Conservation (phyloP, 2,797 vertebrate species). For the Cyprinodon diabolis region DNA sequence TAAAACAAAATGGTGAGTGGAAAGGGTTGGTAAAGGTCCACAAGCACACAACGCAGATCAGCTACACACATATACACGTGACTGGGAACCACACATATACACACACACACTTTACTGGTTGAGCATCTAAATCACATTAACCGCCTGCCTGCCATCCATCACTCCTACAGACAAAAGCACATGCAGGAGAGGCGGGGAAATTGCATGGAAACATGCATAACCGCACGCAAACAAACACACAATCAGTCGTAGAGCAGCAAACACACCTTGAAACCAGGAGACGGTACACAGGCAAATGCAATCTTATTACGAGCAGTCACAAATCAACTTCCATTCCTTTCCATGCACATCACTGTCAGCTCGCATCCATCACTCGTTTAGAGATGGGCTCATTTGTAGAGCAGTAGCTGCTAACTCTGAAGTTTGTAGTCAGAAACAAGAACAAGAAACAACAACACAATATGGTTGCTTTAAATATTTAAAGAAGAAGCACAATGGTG, state of each 20-base stretch:
- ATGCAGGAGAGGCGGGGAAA: constrained; percentile 67
- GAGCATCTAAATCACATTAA: constrained; percentile 84
- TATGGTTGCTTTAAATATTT: constrained; percentile 71
- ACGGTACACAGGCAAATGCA: constrained; percentile 27
- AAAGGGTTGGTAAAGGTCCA: constrained; percentile 40
- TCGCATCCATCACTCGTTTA: constrained; percentile 30
- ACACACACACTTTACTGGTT: constrained; percentile 58
- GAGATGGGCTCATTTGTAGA: constrained; percentile 22
- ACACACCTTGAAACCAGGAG: constrained; percentile 59
- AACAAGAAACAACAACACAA: constrained; percentile 18
- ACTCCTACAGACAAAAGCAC: constrained; percentile 80
- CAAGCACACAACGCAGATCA: constrained; percentile 61
- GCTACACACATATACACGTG: constrained; percentile 51
- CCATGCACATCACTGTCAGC: constrained; percentile 56
- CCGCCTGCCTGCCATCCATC: constrained; percentile 81
- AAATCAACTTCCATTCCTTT: constrained; percentile 56
- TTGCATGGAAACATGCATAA: constrained; percentile 76
- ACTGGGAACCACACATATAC: constrained; percentile 22
- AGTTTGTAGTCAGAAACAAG: constrained; percentile 39
- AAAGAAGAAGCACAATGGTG: constrained; percentile 57
- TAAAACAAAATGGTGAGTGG: constrained; percentile 40
- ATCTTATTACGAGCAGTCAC: constrained; percentile 47
- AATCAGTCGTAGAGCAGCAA: constrained; percentile 38
- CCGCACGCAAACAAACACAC: constrained; percentile 58
- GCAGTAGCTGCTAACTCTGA: constrained; percentile 23